phyloP scores from a whole-genome alignment of 2,797 vertebrate genomes.

The Macropus fuliginosus region DNA sequence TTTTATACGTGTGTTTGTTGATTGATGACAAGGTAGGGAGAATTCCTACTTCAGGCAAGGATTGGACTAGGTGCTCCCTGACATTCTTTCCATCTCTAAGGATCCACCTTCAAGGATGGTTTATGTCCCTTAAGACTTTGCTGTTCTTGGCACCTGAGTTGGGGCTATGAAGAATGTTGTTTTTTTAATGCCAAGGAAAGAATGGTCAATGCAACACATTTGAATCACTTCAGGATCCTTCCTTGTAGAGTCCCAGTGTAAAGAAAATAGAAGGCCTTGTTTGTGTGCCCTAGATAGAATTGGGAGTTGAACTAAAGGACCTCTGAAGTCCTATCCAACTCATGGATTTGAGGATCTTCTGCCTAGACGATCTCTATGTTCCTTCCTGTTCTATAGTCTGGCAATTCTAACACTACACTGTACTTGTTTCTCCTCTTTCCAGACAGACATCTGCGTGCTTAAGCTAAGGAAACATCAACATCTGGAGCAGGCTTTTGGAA shows the following conservation, averaged over 20 bases:
- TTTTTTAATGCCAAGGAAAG: neutral
- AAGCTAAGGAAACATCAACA: neutral
- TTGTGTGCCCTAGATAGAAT: neutral
- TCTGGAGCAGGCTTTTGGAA: neutral
- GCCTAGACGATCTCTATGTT: neutral
- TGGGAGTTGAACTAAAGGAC: neutral
- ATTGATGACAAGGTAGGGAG: neutral
- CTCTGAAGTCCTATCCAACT: neutral
- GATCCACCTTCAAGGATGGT: neutral
- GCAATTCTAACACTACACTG: neutral
- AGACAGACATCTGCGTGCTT: neutral
- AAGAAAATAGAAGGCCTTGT: neutral
- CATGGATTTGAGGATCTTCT: neutral
- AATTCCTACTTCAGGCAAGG: neutral
- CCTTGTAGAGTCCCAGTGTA: neutral
- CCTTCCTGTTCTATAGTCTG: neutral
- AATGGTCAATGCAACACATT: neutral
- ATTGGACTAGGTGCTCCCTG: neutral
- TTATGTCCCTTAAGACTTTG: neutral
- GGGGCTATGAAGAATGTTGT: neutral
- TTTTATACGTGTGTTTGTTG: neutral
- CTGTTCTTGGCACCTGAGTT: neutral
- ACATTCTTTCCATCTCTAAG: neutral
- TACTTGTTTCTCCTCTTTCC: neutral
- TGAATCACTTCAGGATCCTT: neutral